phyloP scores from a whole-genome alignment of 2,113 vertebrate species.

The Channa argus region DNA sequence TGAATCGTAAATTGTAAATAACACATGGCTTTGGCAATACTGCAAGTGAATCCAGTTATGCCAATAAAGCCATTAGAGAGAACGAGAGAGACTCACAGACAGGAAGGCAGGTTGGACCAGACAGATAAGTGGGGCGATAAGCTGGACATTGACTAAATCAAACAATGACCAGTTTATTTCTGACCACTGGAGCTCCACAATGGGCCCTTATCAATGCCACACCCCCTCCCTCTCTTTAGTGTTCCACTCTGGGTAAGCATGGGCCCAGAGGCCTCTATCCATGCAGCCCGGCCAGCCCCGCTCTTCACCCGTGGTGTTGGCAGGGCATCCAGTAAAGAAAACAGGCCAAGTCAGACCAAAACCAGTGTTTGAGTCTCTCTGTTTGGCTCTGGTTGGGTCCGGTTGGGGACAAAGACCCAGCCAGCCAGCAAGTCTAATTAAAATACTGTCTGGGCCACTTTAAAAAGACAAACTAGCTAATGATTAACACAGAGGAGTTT shows the following conservation, averaged over 20 bases:
- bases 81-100: constrained; percentile 72
- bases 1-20: too few species aligned
- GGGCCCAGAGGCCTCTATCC: constrained; percentile 40
- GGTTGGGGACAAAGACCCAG: constrained; percentile 73
- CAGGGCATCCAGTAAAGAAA: constrained; percentile 67
- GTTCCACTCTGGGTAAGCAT: constrained; percentile 45
- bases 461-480: constrained; percentile 65
- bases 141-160: constrained; percentile 73
- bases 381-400: constrained; percentile 76
- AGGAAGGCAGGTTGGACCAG: constrained; percentile 54
- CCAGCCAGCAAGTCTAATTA: constrained; percentile 74
- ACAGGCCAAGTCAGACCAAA: constrained; percentile 55
- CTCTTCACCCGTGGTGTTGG: constrained; percentile 64
- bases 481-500: constrained; percentile 70
- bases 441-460: constrained; percentile 75
- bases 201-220: constrained; percentile 62
- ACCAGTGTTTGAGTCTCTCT: constrained; percentile 54
- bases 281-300: constrained; percentile 39
- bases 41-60: too few species aligned
- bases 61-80: background rate
- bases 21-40: too few species aligned
- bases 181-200: constrained; percentile 76
- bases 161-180: constrained; percentile 81
- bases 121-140: constrained; percentile 79
- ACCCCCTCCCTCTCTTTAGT: constrained; percentile 21